A percentile compares a stretch with the other conserved stretches of the same genome.
Evolutionary conservation across 2,113 vertebrate genomes (phyloP).

Genomic region (sheep (Ovis aries)): DNA sequence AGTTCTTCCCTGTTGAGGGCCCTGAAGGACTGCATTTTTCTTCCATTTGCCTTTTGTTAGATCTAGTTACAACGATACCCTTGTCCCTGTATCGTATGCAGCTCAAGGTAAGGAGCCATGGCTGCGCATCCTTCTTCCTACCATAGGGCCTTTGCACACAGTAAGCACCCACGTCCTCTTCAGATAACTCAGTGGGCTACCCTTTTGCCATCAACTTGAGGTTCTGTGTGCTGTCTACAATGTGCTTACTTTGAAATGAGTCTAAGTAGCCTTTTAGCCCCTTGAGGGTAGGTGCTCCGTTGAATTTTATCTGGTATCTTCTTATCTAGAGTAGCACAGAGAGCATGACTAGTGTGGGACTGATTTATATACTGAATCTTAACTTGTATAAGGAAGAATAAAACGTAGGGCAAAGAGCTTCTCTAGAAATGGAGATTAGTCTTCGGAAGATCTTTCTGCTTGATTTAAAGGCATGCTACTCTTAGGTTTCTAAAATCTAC

Average conservation of each 20-base stretch:
- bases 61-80: neutral
- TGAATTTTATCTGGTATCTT: neutral
- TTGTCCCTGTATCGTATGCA: neutral
- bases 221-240: neutral
- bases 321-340: neutral
- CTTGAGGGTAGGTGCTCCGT: neutral
- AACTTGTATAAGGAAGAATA: slow-evolving; percentile 4
- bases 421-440: slow-evolving; percentile 16
- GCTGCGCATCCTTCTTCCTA: neutral
- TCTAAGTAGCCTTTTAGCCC: neutral
- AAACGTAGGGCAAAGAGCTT: neutral
- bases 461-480: neutral
- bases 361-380: neutral
- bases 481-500: neutral
- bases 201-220: neutral
- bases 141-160: neutral
- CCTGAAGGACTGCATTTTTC: neutral
- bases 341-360: neutral
- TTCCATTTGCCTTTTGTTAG: neutral
- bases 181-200: neutral
- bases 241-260: neutral
- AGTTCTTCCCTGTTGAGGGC: neutral
- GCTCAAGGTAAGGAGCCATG: neutral
- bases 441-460: neutral
- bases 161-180: neutral